These are phyloP conservation scores for Desoria tigrina DNA, from an alignment of 2,888 invertebrate genomes.

Conservation along the genomic window DNA sequence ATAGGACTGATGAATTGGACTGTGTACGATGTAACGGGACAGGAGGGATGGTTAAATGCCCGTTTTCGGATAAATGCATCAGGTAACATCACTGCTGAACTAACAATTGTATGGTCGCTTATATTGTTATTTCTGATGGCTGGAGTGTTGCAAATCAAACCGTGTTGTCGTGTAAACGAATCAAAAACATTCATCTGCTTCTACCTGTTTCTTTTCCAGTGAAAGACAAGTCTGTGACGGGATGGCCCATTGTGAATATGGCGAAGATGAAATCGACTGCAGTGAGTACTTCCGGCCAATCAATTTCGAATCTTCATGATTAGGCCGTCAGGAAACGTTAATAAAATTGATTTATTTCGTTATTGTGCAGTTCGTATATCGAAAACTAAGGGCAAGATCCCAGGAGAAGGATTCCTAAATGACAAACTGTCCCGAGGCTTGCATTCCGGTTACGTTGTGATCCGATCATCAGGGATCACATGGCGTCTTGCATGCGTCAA, in stretches of 20 bases:
- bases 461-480: neutral
- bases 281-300: constrained; percentile 1
- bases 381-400: neutral
- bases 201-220: too few species aligned
- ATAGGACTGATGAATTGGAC: constrained; percentile 15
- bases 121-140: too few species aligned
- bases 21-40: constrained; percentile 12
- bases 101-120: too few species aligned
- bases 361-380: neutral
- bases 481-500: constrained; percentile 8
- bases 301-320: neutral
- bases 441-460: constrained; percentile 7
- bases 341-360: too few species aligned
- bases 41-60: constrained; percentile 2
- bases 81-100: too few species aligned
- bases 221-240: constrained; percentile 8
- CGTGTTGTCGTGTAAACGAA: too few species aligned
- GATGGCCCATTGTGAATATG: neutral
- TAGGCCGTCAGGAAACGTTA: too few species aligned
- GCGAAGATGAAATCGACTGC: constrained; percentile 24
- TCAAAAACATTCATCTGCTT: too few species aligned
- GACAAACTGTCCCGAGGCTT: constrained; percentile 19
- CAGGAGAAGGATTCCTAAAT: constrained; percentile 1
- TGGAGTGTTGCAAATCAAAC: too few species aligned
- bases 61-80: constrained; percentile 14